Evolutionary conservation across 2,797 vertebrate genomes (phyloP), one percentile per base, ranked within the genome.

Genomic region (Enteromius radiatus): DNA sequence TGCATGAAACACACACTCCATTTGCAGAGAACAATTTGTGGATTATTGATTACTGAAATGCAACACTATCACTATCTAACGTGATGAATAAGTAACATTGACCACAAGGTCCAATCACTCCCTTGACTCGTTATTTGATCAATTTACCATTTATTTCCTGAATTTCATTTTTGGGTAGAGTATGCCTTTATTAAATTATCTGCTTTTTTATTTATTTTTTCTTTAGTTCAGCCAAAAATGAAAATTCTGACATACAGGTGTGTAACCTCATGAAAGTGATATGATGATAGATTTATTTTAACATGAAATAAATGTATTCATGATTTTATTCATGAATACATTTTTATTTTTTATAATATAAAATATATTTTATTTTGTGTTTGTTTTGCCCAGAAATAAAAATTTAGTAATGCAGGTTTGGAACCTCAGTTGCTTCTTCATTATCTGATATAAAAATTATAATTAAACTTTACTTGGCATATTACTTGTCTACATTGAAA

Each of bases 21-120:
- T 43, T 33, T 80, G 26, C 54, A 43, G 23, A 43, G 7, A 38
- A 45, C 14, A 45, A 26, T 41, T 26, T 38, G 36, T 59, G n/a
- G 54, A 41, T 28, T 76, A 59, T 56, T 38, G 33, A 76, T 41
- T 77, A 41, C 38, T 28, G 41, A 17, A 45, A n/a, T 47, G 23
- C 17, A 64, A 45, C 26, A 2, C 23, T 45, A 21, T 47, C 23
- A n/a, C 41, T 45, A 47, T 63, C 23, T 19, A 31, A 26, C 26
- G 10, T 43, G 41, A 61, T 76, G 38, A 77, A 77, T 64, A 74
- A 56, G 71, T 56, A 74, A 74, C 1, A 36, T 38, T 5, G 5
- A 9, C 49, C 6, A 2, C 71, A 36, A 36, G 11, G 14, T 36
- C 52, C 19, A 76, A 28, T 43, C 17, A 3, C 49, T 59, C n/a